phyloP scores from a whole-genome alignment of 2,113 vertebrate species.

The Gymnobelideus leadbeateri region DNA sequence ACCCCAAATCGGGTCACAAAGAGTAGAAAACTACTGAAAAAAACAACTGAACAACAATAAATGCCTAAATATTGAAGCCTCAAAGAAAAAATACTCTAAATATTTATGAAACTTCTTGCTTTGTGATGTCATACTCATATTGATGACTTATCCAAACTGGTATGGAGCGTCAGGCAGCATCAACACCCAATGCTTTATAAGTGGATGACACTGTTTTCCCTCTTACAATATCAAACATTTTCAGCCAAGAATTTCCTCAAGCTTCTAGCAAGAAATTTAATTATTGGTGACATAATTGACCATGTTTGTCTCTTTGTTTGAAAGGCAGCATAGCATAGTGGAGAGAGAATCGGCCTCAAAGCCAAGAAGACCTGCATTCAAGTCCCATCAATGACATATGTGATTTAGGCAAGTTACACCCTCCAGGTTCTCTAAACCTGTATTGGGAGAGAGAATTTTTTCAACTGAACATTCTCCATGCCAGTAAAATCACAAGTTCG shows the following conservation, averaged over 20 bases:
- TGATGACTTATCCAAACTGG: conserved; percentile 50
- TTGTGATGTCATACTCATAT: conserved; percentile 25
- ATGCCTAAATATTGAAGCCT: neutral
- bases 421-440: too few species aligned
- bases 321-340: neutral
- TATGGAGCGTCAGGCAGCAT: conserved; percentile 48
- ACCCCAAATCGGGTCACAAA: neutral
- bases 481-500: too few species aligned
- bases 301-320: neutral
- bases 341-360: neutral
- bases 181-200: conserved; percentile 22
- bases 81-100: conserved; percentile 70
- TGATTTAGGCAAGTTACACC: neutral
- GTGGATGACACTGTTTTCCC: conserved; percentile 37
- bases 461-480: neutral
- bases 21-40: neutral
- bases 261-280: conserved; percentile 56
- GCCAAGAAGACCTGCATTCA: neutral
- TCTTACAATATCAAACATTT: conserved; percentile 30
- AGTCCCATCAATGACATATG: neutral
- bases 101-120: conserved; percentile 65
- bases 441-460: neutral
- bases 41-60: neutral
- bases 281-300: conserved; percentile 64
- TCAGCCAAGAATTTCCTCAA: conserved; percentile 66